Evolutionary conservation across 2,888 invertebrate species (phyloP), one percentile per base, ranked within the genome.

Genomic region (Arctia plantaginis): DNA sequence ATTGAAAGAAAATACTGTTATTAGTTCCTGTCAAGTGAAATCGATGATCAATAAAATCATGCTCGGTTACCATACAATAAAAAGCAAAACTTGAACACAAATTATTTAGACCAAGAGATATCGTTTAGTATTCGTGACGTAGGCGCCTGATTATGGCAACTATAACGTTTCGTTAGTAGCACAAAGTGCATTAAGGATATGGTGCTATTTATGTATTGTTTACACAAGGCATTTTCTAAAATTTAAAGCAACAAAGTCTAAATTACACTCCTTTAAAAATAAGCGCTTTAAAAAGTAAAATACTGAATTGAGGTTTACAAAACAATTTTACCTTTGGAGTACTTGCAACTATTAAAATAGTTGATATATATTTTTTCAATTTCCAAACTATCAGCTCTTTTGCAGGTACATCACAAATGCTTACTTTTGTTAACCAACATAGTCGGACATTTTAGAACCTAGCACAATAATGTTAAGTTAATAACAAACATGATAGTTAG

Each of bases 1-100:
- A n/a, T n/a, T n/a, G n/a, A n/a, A n/a, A n/a, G n/a, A n/a, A n/a
- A n/a, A n/a, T n/a, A n/a, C n/a, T n/a, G n/a, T n/a, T n/a, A n/a
- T n/a, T n/a, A n/a, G n/a, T n/a, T n/a, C n/a, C 23, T 66, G 3
- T 39, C 18, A 66, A 20, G 30, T 72, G 20, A 59, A 41, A 66
- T 66, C 35, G 55, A 69, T 59, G 55, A 72, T 72, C 47, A 27
- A 59, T 66, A 68, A 66, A 62, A 72, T 72, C 41, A 39, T 66
- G 20, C 33, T 66, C 39, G 30, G 44, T 47, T 64, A 72, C 35
- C 27, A 55, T 35, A 62, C 44, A 68, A 27, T 30, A 35, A 70
- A 44, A 18, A 59, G 20, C 39, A 23, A 23, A 55, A 51, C 51
- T 39, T 68, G 72, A 68, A 68, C 66, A 72, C 55, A 41, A 59